Percentiles rank a stretch among this genome's conserved stretches.
Evolutionary conservation across 2,888 invertebrate genomes (phyloP).

Genomic region (Gastrophysa polygoni): DNA sequence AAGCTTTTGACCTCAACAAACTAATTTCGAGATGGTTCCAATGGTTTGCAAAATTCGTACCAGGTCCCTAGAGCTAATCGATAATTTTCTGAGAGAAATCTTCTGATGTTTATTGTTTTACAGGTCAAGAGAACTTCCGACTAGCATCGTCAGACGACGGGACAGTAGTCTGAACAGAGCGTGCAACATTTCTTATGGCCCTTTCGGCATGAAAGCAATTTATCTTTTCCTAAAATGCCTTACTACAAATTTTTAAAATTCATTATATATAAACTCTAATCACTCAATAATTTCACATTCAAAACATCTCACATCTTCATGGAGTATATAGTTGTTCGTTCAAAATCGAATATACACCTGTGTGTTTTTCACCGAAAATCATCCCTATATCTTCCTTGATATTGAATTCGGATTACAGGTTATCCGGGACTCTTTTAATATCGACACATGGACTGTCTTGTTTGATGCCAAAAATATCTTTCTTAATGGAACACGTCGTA

Average conservation of each 20-base stretch:
- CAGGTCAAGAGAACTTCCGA: conserved; percentile 72
- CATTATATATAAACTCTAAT: neutral
- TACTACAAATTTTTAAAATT: conserved; percentile 37
- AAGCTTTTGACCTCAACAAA: no score
- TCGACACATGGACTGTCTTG: no score
- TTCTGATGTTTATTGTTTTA: conserved; percentile 38
- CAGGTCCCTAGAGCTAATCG: no score
- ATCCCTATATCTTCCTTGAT: no score
- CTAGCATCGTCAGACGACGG: conserved; percentile 66
- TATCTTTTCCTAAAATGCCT: conserved; percentile 44
- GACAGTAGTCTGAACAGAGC: conserved; percentile 62
- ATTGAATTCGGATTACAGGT: no score
- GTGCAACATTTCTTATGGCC: conserved; percentile 36
- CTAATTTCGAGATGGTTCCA: no score
- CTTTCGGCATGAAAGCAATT: conserved; percentile 37
- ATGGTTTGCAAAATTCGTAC: no score
- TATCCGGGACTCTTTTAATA: no score
- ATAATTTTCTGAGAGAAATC: no score
- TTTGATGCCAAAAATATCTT: no score
- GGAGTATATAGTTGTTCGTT: neutral
- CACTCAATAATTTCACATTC: neutral
- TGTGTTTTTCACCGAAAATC: no score
- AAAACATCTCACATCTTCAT: neutral
- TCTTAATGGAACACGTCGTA: no score
- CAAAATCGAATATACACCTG: neutral